A percentile compares a stretch with the other conserved stretches of the same genome.
Conservation (phyloP, 2,888 invertebrate species). For the Meandrusa payeni region DNA sequence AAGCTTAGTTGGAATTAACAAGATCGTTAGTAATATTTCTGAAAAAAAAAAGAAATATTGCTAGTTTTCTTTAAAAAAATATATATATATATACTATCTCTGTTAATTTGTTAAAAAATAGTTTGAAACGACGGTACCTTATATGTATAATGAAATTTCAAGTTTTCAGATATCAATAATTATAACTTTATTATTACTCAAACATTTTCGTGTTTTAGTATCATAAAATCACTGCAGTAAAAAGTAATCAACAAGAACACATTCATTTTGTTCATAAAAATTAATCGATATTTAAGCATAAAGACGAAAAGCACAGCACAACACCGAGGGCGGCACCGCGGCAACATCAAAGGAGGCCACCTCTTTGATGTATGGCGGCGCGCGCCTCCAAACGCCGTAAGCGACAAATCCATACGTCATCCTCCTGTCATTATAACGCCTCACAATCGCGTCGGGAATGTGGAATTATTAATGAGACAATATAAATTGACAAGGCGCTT, state of each 20-base stretch:
- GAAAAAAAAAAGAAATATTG: too few relatives aligned
- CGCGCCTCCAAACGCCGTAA: conserved; percentile 79
- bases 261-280: conserved; percentile 11
- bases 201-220: not conserved
- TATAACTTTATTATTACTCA: too few relatives aligned
- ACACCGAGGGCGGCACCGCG: conserved; percentile 66
- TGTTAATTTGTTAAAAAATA: too few relatives aligned
- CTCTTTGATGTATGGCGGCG: conserved; percentile 79
- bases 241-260: too few relatives aligned
- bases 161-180: too few relatives aligned
- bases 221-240: not conserved
- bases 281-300: conserved; percentile 33
- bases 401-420: conserved; percentile 81
- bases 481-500: conserved; percentile 77
- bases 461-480: conserved; percentile 78
- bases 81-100: too few relatives aligned
- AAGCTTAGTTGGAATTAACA: too few relatives aligned
- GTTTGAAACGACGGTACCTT: too few relatives aligned
- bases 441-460: conserved; percentile 75
- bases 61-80: too few relatives aligned
- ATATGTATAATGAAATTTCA: too few relatives aligned
- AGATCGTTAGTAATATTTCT: too few relatives aligned
- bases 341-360: conserved; percentile 78
- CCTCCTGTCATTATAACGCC: conserved; percentile 80
- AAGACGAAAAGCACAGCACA: conserved; percentile 33